Percentiles rank a stretch among this genome's conserved stretches.
These are phyloP conservation scores for Pseudococcus longispinus DNA, from an alignment of 2,888 invertebrate genomes.

Conservation along the genomic window DNA sequence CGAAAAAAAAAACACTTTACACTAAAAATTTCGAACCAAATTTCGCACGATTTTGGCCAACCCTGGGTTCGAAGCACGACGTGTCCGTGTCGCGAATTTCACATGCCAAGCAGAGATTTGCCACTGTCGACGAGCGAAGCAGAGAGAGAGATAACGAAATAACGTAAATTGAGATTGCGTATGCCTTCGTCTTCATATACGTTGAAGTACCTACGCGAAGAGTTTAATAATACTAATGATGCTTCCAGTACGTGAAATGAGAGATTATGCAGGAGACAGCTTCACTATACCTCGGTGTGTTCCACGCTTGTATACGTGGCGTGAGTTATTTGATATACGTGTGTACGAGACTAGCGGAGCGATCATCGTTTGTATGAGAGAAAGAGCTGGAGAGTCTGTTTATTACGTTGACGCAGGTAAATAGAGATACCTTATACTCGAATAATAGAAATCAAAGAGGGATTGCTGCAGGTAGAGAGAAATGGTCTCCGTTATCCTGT, in stretches of 20 bases:
- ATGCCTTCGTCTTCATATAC: no score
- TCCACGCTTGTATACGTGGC: neutral
- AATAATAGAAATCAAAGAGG: neutral
- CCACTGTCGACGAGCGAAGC: neutral
- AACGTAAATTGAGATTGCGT: neutral
- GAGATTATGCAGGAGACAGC: conserved; percentile 3
- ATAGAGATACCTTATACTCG: neutral
- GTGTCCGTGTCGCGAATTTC: no score
- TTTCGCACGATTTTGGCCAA: no score
- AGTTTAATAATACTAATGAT: neutral
- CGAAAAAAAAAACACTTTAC: no score
- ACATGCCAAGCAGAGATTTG: no score
- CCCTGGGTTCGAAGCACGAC: no score
- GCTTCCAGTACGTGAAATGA: neutral
- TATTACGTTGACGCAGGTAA: neutral
- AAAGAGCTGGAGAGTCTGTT: neutral
- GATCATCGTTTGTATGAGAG: neutral
- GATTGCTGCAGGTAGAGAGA: neutral
- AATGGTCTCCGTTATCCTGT: neutral
- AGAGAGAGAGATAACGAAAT: neutral
- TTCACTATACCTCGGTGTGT: neutral
- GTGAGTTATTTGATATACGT: neutral
- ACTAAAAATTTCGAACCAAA: no score
- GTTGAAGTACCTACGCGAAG: neutral
- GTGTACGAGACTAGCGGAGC: neutral